These are phyloP conservation scores for Lysandra bellargus DNA, from an alignment of 2,888 invertebrate genomes.

Conservation along the genomic window DNA sequence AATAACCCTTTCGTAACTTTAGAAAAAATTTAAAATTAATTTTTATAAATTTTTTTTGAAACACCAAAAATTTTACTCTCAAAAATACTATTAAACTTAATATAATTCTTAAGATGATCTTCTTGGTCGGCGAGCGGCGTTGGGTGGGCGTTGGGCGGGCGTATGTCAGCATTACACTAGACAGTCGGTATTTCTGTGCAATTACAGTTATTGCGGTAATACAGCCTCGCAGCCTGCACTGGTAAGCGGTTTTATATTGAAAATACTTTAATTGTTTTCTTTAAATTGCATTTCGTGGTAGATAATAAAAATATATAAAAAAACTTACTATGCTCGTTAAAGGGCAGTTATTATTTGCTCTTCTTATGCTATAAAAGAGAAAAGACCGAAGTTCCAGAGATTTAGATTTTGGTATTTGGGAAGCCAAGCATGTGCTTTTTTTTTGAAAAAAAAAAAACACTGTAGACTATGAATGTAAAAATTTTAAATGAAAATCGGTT, in stretches of 20 bases:
- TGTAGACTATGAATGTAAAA: no score
- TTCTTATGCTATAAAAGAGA: neutral
- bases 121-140: neutral
- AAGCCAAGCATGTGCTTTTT: no score
- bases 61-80: neutral
- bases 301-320: neutral
- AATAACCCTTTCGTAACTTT: no score
- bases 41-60: no score
- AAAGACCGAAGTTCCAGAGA: neutral
- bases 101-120: slow-evolving; percentile 22
- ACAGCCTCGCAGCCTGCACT: slow-evolving; percentile 42
- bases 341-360: neutral
- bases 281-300: neutral
- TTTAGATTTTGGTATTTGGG: neutral
- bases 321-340: no score
- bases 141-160: neutral
- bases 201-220: slow-evolving; percentile 74
- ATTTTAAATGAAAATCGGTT: no score
- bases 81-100: neutral
- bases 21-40: no score
- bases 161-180: slow-evolving; percentile 45
- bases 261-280: slow-evolving; percentile 20
- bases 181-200: slow-evolving; percentile 68
- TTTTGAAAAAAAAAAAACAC: no score
- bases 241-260: slow-evolving; percentile 30